Percentiles rank a stretch among this genome's conserved stretches.
phyloP scores from a whole-genome alignment of 2,113 vertebrate species.

The Potamarius usumacintae region DNA sequence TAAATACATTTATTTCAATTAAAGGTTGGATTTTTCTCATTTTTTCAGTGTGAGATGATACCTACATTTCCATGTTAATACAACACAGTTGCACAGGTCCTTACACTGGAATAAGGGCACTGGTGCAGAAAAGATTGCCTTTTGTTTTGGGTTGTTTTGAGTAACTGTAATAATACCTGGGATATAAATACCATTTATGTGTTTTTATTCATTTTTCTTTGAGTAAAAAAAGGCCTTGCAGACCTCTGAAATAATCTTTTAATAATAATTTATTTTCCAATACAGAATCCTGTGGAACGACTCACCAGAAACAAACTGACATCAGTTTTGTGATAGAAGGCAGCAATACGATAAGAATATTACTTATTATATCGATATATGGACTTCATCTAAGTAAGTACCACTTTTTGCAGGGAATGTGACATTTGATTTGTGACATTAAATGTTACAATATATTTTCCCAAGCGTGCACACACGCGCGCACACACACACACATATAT shows the following conservation, averaged over 20 bases:
- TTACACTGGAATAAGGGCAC: not conserved
- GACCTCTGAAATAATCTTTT: not conserved
- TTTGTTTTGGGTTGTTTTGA: not conserved
- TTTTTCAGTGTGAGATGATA: no score
- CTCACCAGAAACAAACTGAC: no score
- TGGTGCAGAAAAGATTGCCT: not conserved
- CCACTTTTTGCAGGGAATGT: not conserved
- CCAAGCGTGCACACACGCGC: no score
- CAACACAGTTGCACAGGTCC: not conserved
- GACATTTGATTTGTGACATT: not conserved
- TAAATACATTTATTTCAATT: no score
- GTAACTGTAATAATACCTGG: not conserved
- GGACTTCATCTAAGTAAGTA: not conserved
- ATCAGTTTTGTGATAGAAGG: not conserved
- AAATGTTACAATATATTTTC: not conserved
- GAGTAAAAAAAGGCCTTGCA: not conserved
- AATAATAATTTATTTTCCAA: not conserved
- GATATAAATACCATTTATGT: not conserved
- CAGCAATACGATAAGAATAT: not conserved
- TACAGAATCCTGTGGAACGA: not conserved
- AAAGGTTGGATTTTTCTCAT: no score
- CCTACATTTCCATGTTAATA: not conserved
- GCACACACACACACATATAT: no score
- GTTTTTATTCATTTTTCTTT: not conserved
- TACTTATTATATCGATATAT: accelerated